Evolutionary conservation across 2,113 vertebrate species (phyloP).

Genomic region (Xyliphius kryptos): DNA sequence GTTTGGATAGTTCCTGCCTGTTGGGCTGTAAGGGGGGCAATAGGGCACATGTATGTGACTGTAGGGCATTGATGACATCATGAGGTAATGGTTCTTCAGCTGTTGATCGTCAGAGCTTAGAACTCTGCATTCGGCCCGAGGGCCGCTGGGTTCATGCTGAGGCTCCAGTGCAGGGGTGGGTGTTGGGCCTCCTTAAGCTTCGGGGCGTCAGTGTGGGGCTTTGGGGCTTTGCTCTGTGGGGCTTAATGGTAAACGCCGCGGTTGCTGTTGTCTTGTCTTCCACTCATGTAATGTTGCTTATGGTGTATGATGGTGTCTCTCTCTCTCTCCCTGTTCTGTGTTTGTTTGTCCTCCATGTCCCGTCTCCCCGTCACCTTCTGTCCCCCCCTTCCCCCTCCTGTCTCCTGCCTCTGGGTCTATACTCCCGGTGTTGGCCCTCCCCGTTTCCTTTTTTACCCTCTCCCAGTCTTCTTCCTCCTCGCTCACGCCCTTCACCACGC

Average conservation of each 20-base stretch:
- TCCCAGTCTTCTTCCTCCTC: conserved; percentile 34
- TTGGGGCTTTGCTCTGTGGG: conserved; percentile 25
- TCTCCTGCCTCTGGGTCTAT: conserved; percentile 30
- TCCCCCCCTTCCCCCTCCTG: conserved; percentile 16
- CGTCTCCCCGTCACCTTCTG: not conserved
- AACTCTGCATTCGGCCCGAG: too few relatives aligned
- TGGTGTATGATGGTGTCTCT: conserved; percentile 70
- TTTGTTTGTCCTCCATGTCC: conserved; percentile 32
- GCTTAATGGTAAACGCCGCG: not conserved
- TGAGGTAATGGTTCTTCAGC: too few relatives aligned
- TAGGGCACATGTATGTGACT: too few relatives aligned
- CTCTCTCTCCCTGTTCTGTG: conserved; percentile 61
- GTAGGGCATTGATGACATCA: too few relatives aligned
- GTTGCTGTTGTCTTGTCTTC: conserved; percentile 45
- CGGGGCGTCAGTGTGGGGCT: conserved; percentile 1
- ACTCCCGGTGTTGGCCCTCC: conserved; percentile 29
- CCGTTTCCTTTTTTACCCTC: conserved; percentile 40
- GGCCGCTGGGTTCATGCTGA: too few relatives aligned
- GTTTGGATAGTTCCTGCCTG: too few relatives aligned
- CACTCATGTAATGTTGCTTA: conserved; percentile 62
- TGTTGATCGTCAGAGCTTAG: too few relatives aligned
- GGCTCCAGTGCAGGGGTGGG: too few relatives aligned
- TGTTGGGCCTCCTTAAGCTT: too few relatives aligned
- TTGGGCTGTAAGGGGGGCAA: too few relatives aligned
- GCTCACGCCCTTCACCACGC: conserved; percentile 62